phyloP scores from a whole-genome alignment of 2,888 invertebrate species.

The Glaucopsyche alexis region DNA sequence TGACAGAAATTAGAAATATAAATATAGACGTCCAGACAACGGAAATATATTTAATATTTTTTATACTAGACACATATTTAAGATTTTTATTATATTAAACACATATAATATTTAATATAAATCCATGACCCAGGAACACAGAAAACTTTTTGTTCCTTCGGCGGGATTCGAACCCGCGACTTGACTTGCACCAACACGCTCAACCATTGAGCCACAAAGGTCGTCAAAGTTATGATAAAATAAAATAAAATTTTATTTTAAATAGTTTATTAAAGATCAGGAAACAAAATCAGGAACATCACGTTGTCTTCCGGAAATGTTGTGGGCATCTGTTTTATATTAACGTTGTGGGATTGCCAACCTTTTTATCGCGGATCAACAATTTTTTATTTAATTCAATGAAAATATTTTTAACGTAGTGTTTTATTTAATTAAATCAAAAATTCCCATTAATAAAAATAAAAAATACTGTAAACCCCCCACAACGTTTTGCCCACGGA shows the following conservation, averaged over 20 bases:
- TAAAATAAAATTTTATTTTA: slow-evolving; percentile 38
- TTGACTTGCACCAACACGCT: no score
- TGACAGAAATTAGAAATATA: no score
- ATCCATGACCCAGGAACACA: no score
- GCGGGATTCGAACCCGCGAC: no score
- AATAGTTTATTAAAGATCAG: slow-evolving; percentile 49
- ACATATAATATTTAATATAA: no score
- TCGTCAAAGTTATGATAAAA: no score
- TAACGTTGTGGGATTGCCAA: not conserved
- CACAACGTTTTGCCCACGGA: not conserved
- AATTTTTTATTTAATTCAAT: not conserved
- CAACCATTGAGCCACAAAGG: no score
- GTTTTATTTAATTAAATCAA: not conserved
- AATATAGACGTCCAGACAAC: no score
- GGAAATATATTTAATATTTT: no score
- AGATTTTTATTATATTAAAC: no score
- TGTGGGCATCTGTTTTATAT: not conserved
- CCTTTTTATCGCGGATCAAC: not conserved
- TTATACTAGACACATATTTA: no score
- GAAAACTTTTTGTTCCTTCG: no score
- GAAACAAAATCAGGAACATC: slow-evolving; percentile 55
- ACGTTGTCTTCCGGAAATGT: slow-evolving; percentile 36
- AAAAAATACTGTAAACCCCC: not conserved
- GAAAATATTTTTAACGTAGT: not conserved
- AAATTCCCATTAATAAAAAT: not conserved